Evolutionary conservation across 2,888 invertebrate genomes (phyloP).

Genomic region (Erebia ligea): DNA sequence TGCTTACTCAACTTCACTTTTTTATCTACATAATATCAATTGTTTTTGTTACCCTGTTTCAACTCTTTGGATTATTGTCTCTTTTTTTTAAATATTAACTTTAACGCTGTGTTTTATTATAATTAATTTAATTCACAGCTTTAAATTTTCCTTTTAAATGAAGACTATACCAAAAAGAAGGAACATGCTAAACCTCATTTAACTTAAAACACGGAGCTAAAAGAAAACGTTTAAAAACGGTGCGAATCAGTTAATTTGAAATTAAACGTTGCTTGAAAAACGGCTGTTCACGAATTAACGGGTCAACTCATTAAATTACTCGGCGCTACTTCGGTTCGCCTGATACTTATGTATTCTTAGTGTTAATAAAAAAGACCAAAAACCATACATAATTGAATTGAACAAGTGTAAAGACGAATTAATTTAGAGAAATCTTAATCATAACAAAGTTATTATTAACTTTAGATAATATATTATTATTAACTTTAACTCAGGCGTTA

Average conservation of each 20-base stretch:
- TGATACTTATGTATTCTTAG: constrained; percentile 28
- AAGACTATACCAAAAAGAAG: not conserved
- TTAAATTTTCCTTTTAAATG: not conserved
- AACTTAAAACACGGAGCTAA: not conserved
- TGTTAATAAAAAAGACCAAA: not conserved
- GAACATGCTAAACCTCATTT: not conserved
- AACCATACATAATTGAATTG: not conserved
- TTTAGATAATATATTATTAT: too few relatives aligned
- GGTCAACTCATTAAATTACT: constrained; percentile 67
- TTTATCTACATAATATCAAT: too few relatives aligned
- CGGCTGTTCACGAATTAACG: constrained; percentile 66
- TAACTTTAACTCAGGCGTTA: too few relatives aligned
- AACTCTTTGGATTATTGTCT: too few relatives aligned
- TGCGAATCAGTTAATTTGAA: constrained; percentile 12
- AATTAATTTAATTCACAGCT: not conserved
- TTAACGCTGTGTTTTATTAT: not conserved
- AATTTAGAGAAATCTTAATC: not conserved
- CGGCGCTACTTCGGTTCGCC: constrained; percentile 49
- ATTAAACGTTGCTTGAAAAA: constrained; percentile 58
- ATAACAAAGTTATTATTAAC: too few relatives aligned
- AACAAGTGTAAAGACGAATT: not conserved
- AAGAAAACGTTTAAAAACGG: not conserved
- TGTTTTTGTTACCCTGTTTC: too few relatives aligned
- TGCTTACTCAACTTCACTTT: too few relatives aligned
- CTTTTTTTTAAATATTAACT: not conserved